Base-by-base conservation (phyloP, 1,140 invertebrate species). In the Drosophila takahashii region DNA sequence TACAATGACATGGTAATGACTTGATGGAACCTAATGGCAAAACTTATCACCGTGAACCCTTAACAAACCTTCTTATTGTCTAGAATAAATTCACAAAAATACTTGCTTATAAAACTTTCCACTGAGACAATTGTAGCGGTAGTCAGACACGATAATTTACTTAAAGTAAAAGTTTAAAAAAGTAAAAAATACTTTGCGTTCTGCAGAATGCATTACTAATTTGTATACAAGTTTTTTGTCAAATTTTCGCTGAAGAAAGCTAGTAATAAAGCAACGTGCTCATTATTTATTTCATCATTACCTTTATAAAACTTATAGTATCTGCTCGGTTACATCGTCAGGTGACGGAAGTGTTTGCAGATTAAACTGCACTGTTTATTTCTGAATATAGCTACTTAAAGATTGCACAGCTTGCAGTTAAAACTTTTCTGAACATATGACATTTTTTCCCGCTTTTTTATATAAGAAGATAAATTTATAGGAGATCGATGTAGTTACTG, bases 111-210 rank as follows among this genome's bases (percentile, higher is more conserved):
- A 70, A 65, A 70, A 70, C 50, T 69, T 70, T 70, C 50, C 64
- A 57, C 13, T 41, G 6, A 57, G 42, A 69, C 64, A 70, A 57
- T 70, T 70, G 64, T 70, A n/a, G n/a, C n/a, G n/a, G n/a, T n/a
- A n/a, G n/a, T n/a, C n/a, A n/a, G n/a, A n/a, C n/a, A n/a, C n/a
- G n/a, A n/a, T n/a, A n/a, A n/a, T n/a, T n/a, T n/a, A n/a, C n/a
- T n/a, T n/a, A n/a, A n/a, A n/a, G n/a, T n/a, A n/a, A n/a, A n/a
- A n/a, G n/a, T n/a, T n/a, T n/a, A n/a, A n/a, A n/a, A n/a, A n/a
- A n/a, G n/a, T n/a, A n/a, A n/a, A n/a, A n/a, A n/a, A n/a, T n/a
- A n/a, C n/a, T n/a, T n/a, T n/a, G n/a, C n/a, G n/a, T n/a, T n/a
- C n/a, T n/a, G n/a, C n/a, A n/a, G n/a, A n/a, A n/a, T n/a, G n/a